Base-by-base conservation (phyloP, 1,140 invertebrate species). In the Cotesia glomerata region DNA sequence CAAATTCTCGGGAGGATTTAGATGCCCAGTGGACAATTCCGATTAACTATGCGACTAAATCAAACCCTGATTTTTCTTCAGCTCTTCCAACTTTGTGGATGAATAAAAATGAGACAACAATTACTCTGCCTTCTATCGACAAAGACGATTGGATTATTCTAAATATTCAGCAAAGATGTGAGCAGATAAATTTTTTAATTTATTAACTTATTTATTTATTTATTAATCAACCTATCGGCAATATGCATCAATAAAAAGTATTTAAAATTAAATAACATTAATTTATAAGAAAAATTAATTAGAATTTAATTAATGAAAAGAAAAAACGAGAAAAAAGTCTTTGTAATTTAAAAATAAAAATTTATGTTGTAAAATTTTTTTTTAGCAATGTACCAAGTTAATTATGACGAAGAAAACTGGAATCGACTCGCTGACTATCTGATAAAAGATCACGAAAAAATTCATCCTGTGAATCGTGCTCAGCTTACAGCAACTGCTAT, bases 61-160 rank as follows among this genome's bases (percentile, higher is more conserved):
- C 62, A n/a, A 39, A 64, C 39, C 62, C 62, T 39, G 62, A 64
- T 39, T 64, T 64, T 64, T 64, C 62, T 0, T 64, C 62, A 36
- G 16, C 62, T 5, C 3, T 13, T 13, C 62, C 62, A 39, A 64
- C 13, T 9, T 3, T 64, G 62, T 64, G 62, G 62, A 39, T 64
- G 3, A 45, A 64, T n/a, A 39, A 14, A 64, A 36, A 36, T 39
- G 62, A 64, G 13, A 14, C 5, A 39, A 64, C 34, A 4, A 11
- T 45, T 5, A 36, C 62, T 16, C n/a, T 64, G n/a, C 62, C 32
- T 18, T 1, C 36, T 35, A 64, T 64, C 9, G 5, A 13, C 9
- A 64, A 64, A 45, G 62, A 64, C 36, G 62, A 64, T 64, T 64
- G 62, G 62, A 64, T 64, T 8, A 64, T 64, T 39, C 11, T 64